phyloP scores from a whole-genome alignment of 2,888 invertebrate species.

The Chrysina gloriosa region DNA sequence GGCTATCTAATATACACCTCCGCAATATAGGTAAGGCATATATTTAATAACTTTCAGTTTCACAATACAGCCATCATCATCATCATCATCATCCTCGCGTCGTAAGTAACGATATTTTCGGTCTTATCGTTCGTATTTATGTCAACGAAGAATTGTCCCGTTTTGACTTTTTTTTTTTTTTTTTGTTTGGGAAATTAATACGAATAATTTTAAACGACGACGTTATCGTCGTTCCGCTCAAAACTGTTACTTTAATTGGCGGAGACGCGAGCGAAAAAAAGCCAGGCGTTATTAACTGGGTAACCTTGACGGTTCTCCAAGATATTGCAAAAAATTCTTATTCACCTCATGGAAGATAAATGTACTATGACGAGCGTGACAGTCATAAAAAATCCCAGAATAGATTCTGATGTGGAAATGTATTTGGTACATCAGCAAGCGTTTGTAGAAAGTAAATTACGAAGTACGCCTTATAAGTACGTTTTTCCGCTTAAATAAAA shows the following conservation, averaged over 20 bases:
- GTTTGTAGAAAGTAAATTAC: background rate
- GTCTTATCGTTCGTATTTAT: background rate
- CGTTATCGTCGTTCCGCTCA: constrained; percentile 7
- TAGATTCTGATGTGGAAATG: constrained; percentile 21
- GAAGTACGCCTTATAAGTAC: no score
- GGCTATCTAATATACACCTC: constrained; percentile 48
- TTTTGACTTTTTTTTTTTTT: no score
- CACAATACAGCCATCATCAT: no score
- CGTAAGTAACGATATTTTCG: background rate
- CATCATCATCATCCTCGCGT: constrained; percentile 37
- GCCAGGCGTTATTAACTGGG: constrained; percentile 36
- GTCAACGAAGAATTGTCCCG: no score
- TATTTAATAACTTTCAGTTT: constrained; percentile 49
- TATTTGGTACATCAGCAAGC: constrained; percentile 11
- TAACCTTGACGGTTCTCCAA: constrained; percentile 27
- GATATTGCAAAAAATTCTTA: constrained; percentile 33
- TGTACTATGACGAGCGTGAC: constrained; percentile 27
- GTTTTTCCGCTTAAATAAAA: no score
- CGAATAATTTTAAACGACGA: background rate
- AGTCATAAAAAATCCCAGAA: constrained; percentile 34
- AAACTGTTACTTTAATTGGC: constrained; percentile 19
- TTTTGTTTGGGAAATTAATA: background rate
- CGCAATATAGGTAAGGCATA: constrained; percentile 47
- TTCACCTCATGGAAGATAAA: constrained; percentile 28
- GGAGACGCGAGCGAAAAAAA: constrained; percentile 9